Conservation (phyloP, 2,113 vertebrate genomes). For the Oncorhynchus clarkii region DNA sequence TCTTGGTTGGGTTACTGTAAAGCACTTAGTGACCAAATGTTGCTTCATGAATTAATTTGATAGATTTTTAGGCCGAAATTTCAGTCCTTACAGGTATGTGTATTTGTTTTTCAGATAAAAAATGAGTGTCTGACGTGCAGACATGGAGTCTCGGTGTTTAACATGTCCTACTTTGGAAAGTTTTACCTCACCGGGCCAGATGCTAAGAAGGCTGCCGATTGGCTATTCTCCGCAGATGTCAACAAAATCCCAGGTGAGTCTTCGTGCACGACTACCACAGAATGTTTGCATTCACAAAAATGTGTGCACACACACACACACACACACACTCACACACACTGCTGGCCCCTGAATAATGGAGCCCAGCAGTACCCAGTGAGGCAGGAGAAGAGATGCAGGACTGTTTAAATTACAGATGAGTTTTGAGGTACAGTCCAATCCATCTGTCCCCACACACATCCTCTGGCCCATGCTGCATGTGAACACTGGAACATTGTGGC, state of each 20-base stretch:
- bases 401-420: too few species aligned
- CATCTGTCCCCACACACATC: neutral
- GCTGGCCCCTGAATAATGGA: too few species aligned
- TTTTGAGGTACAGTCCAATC: too few species aligned
- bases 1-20: too few species aligned
- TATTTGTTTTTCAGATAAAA: constrained; percentile 85
- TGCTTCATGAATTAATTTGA: too few species aligned
- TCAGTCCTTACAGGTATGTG: constrained; percentile 65
- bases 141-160: constrained; percentile 81
- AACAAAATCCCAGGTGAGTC: constrained; percentile 83
- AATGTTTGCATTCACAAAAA: constrained; percentile 74
- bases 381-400: too few species aligned
- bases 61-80: too few species aligned
- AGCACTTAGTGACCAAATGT: too few species aligned
- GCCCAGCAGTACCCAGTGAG: too few species aligned
- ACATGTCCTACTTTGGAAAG: constrained; percentile 99
- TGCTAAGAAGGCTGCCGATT: constrained; percentile 86
- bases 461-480: neutral
- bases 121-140: constrained; percentile 87
- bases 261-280: constrained; percentile 71
- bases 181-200: constrained; percentile 92
- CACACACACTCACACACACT: constrained; percentile 14
- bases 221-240: constrained; percentile 91
- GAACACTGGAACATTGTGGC: too few species aligned
- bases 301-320: neutral